phyloP scores from a whole-genome alignment of 2,888 invertebrate species.

The Drosophila neutralis region DNA sequence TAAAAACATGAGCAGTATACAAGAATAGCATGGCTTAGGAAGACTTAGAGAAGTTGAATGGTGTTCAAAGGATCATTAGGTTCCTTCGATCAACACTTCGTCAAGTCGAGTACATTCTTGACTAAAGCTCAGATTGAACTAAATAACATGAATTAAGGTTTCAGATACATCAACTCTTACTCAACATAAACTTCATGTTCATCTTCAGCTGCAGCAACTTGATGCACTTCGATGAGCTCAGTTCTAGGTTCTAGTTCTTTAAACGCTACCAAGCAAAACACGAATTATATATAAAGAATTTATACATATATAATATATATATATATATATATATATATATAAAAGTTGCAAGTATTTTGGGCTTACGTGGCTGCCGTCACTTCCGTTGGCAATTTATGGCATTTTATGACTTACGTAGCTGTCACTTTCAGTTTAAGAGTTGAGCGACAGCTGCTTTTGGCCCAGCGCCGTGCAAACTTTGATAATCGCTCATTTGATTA shows the following conservation, averaged over 20 bases:
- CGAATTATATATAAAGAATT: conserved; percentile 8
- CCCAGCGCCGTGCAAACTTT: conserved; percentile 54
- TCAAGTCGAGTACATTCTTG: not conserved
- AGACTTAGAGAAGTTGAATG: not conserved
- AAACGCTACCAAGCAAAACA: not conserved
- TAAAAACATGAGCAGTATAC: not conserved
- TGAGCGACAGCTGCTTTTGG: conserved; percentile 43
- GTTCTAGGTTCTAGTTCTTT: not conserved
- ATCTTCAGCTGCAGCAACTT: not conserved
- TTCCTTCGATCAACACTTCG: not conserved
- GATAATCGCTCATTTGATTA: conserved; percentile 80
- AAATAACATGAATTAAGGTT: not conserved
- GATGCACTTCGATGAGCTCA: not conserved
- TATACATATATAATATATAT: not conserved
- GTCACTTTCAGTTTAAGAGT: conserved; percentile 47
- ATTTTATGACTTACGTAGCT: conserved; percentile 59
- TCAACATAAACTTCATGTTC: conserved; percentile 3
- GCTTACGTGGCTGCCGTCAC: not conserved
- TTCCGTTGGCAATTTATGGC: conserved; percentile 40
- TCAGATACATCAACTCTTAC: not conserved
- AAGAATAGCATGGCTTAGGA: not conserved
- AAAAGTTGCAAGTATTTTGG: not conserved
- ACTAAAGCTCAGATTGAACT: not conserved
- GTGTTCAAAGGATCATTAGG: not conserved
- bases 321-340: not conserved